Conservation (phyloP, 1,140 invertebrate genomes). For the Drosophila pruinosa region DNA sequence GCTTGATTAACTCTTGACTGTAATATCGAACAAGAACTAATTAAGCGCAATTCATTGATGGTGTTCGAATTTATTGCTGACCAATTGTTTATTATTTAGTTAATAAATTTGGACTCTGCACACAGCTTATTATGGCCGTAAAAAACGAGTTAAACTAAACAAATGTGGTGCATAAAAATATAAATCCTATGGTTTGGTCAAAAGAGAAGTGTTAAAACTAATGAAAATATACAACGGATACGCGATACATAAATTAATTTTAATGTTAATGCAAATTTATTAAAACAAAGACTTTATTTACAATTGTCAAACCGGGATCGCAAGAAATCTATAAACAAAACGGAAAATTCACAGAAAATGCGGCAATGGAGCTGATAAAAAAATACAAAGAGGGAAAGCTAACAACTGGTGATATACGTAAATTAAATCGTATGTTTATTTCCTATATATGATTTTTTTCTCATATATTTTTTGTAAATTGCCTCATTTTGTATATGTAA, state of each 20-base stretch:
- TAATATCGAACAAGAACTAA: background rate
- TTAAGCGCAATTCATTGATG: slow-evolving; percentile 21
- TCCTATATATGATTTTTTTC: background rate
- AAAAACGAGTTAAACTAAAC: slow-evolving; percentile 30
- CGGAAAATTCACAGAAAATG: slow-evolving; percentile 22
- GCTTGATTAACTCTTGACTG: background rate
- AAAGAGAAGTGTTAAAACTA: background rate
- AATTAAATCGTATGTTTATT: slow-evolving; percentile 66
- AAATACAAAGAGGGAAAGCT: slow-evolving; percentile 75
- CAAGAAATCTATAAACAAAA: background rate
- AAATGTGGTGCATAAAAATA: slow-evolving; percentile 28
- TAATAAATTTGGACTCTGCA: slow-evolving; percentile 36
- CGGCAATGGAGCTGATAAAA: slow-evolving; percentile 75
- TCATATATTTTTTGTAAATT: background rate
- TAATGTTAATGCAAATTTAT: background rate
- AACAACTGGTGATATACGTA: slow-evolving; percentile 64
- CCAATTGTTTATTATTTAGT: slow-evolving; percentile 38
- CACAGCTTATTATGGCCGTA: background rate
- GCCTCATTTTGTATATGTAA: background rate
- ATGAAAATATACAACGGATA: background rate
- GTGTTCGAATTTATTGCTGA: slow-evolving; percentile 6
- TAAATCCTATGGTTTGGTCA: background rate
- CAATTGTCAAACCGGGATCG: background rate
- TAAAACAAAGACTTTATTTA: background rate
- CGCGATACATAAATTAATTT: background rate